A percentile compares a stretch with the other conserved stretches of the same genome.
These are phyloP conservation scores for Styela clava DNA, from an alignment of 23 tunicate genomes.

Conservation along the genomic window DNA sequence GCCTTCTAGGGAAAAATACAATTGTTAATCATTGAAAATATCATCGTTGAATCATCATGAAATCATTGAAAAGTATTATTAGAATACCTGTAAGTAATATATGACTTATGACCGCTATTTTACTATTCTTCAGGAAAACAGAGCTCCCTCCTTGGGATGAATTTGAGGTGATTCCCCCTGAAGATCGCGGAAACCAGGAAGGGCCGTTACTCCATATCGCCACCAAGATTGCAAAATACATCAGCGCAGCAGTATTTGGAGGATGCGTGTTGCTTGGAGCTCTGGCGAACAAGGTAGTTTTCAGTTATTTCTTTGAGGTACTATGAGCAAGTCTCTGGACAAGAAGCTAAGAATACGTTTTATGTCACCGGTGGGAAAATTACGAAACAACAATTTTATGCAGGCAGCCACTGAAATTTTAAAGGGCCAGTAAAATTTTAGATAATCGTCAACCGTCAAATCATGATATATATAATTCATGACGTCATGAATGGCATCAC, in stretches of 20 bases:
- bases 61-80: too few relatives aligned
- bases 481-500: too few relatives aligned
- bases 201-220: constrained; percentile 40
- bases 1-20: too few relatives aligned
- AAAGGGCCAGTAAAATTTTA: not conserved
- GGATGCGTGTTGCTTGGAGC: constrained; percentile 68
- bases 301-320: not conserved
- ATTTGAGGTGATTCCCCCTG: constrained; percentile 66
- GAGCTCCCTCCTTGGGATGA: constrained; percentile 31
- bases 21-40: too few relatives aligned
- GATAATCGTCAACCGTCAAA: not conserved
- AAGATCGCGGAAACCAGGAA: constrained; percentile 56
- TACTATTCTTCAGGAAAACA: not conserved
- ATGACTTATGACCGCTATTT: too few relatives aligned
- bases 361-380: too few relatives aligned
- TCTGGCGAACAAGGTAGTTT: constrained; percentile 49
- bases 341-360: too few relatives aligned
- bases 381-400: not conserved
- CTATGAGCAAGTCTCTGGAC: not conserved
- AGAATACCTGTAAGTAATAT: too few relatives aligned
- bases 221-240: constrained; percentile 46
- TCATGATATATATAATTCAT: too few relatives aligned
- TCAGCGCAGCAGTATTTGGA: constrained; percentile 53
- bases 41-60: too few relatives aligned
- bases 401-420: not conserved